phyloP scores from a whole-genome alignment of 2,113 vertebrate species.

The Microtus oregoni region DNA sequence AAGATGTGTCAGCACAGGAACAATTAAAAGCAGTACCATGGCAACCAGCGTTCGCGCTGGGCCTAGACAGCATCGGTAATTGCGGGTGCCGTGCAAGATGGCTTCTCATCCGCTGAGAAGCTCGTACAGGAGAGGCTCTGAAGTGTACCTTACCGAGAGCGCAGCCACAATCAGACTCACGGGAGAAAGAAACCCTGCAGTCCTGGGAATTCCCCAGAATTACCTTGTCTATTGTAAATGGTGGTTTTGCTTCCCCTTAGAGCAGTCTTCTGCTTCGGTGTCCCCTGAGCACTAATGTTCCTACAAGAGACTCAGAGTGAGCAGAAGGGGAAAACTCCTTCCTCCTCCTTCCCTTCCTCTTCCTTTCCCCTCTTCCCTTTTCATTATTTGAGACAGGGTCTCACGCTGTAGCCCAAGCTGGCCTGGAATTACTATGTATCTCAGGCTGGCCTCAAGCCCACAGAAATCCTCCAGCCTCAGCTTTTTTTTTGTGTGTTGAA shows the following conservation, averaged over 20 bases:
- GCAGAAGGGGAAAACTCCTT: not conserved
- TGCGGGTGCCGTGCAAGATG: not conserved
- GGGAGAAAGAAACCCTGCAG: not conserved
- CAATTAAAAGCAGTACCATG: conserved; percentile 64
- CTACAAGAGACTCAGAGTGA: not conserved
- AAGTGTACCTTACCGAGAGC: not conserved
- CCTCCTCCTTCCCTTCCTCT: not conserved
- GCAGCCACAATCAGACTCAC: not conserved
- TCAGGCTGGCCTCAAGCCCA: not conserved
- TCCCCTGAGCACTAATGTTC: not conserved
- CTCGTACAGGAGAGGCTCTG: not conserved
- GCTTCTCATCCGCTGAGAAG: not conserved
- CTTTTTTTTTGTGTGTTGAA: not conserved
- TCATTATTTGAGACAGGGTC: not conserved
- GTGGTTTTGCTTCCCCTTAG: conserved; percentile 11
- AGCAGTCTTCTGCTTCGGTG: not conserved
- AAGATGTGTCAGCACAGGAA: conserved; percentile 40
- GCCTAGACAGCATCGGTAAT: not conserved
- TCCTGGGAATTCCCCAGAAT: conserved; percentile 20
- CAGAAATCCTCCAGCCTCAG: not conserved
- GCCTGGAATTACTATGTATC: not conserved
- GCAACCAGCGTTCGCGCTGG: conserved; percentile 61
- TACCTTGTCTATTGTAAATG: not conserved
- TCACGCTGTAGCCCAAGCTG: not conserved
- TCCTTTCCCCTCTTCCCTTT: not conserved